Conservation (phyloP, 1,140 invertebrate species). For the Formica exsecta region DNA sequence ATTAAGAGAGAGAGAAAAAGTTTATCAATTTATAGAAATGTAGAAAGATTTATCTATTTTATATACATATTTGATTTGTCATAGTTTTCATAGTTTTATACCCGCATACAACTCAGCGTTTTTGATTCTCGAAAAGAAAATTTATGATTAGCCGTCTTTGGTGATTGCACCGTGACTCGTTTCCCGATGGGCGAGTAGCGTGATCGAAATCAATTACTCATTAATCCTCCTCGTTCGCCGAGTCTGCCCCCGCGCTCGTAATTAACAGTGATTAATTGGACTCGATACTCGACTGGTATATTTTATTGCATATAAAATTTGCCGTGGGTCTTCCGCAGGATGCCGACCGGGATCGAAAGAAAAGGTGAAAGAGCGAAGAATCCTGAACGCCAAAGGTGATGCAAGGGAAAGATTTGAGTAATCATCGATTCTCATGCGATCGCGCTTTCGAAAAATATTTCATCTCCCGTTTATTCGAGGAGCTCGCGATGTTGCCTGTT, state of each 20-base stretch:
- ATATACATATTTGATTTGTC: neutral
- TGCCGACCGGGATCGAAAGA: slow-evolving; percentile 26
- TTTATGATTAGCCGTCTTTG: slow-evolving; percentile 62
- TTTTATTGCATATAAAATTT: slow-evolving; percentile 76
- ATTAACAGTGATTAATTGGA: slow-evolving; percentile 84
- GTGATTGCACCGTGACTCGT: slow-evolving; percentile 66
- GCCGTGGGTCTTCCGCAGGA: slow-evolving; percentile 63
- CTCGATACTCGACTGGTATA: slow-evolving; percentile 72
- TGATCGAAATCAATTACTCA: slow-evolving; percentile 85
- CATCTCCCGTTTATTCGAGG: neutral
- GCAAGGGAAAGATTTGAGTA: slow-evolving; percentile 66
- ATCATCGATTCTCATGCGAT: slow-evolving; percentile 76
- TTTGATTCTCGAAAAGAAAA: slow-evolving; percentile 63
- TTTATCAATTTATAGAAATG: neutral
- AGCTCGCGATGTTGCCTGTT: neutral
- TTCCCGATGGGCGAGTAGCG: slow-evolving; percentile 79
- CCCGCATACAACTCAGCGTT: neutral
- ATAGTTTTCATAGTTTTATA: neutral
- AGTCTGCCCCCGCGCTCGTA: slow-evolving; percentile 78
- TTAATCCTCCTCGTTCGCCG: slow-evolving; percentile 76
- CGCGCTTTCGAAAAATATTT: slow-evolving; percentile 28
- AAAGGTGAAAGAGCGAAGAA: slow-evolving; percentile 27
- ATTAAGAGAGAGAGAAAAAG: no score
- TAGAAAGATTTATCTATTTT: neutral
- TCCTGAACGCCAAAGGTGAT: slow-evolving; percentile 33